Evolutionary conservation across 2,113 vertebrate genomes (phyloP), one percentile per base, ranked within the genome.

Genomic region (Nycticryphes semicollaris): DNA sequence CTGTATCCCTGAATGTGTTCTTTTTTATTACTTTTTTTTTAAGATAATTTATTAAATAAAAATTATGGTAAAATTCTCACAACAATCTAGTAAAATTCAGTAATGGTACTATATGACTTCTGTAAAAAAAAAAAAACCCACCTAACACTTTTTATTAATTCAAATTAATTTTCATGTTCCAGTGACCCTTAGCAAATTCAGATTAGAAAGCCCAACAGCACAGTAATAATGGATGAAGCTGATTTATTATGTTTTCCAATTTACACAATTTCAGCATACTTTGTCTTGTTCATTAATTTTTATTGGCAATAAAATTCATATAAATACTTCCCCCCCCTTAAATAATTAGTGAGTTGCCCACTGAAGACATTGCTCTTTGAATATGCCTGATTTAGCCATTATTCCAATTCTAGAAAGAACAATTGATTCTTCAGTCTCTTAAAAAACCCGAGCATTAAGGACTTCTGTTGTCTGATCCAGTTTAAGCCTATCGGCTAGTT

Each of bases 141-240:
- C 24, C 16, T 62, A 89, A 89, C 12, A 84, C 57, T 92, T 84
- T 91, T 48, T 67, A 93, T 93, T 95, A 87, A 92, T 89, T 85
- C 19, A 48, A 31, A 35, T 83, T 84, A 84, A 60, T 96, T 96
- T 96, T 73, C 25, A 8, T 79, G 56, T 95, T 79, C 41, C 80
- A 51, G 51, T 39, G 87, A 89, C 64, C 76, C 75, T 76, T 72
- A 80, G 80, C 57, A 94, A 96, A 94, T 91, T 90, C 68, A 84
- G 35, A 72, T 51, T 88, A 77, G 67, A 85, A 85, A 88, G 37
- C 66, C 45, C 67, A 93, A 86, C 35, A 93, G 64, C 75, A 35
- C 31, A 77, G 57, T 43, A 54, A 50, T 35, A 69, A n/a, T 23
- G 27, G 50, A 33, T 33, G 51, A 82, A 70, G 62, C 37, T 83